Evolutionary conservation across 37 sponge, comb jelly and placozoan genomes (phyloP).

Genomic region (Haliclona indistincta): DNA sequence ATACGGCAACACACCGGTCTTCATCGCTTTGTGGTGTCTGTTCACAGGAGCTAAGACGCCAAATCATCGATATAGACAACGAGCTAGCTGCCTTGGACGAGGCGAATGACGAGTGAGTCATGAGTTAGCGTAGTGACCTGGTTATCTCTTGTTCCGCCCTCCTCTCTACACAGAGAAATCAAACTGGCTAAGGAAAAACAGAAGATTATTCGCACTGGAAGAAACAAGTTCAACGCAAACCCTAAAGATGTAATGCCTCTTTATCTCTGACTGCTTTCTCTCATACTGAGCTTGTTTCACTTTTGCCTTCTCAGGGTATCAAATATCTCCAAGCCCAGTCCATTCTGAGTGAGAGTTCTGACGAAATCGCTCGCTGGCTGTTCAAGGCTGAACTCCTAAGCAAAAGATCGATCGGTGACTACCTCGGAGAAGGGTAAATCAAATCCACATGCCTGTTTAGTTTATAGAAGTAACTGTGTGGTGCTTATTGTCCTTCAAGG

Average conservation of each 20-base stretch:
- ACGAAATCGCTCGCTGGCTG: slow-evolving; percentile 85
- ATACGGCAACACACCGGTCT: too few relatives aligned
- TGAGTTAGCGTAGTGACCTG: too few relatives aligned
- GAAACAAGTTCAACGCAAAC: slow-evolving; percentile 87
- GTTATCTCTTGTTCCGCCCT: too few relatives aligned
- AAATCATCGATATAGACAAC: slow-evolving; percentile 85
- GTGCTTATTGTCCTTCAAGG: too few relatives aligned
- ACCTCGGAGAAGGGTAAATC: slow-evolving; percentile 94
- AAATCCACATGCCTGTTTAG: too few relatives aligned
- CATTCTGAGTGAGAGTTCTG: slow-evolving; percentile 59
- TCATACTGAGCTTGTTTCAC: too few relatives aligned
- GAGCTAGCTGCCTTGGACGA: slow-evolving; percentile 82
- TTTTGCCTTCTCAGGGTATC: slow-evolving; percentile 59
- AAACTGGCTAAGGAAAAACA: slow-evolving; percentile 61
- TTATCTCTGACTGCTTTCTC: not conserved
- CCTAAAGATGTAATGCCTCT: slow-evolving; percentile 76
- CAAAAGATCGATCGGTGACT: slow-evolving; percentile 95
- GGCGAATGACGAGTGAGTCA: slow-evolving; percentile 78
- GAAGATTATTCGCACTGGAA: slow-evolving; percentile 53
- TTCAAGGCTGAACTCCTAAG: slow-evolving; percentile 74
- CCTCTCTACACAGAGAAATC: slow-evolving; percentile 66
- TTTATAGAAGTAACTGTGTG: too few relatives aligned
- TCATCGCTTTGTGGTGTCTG: not conserved
- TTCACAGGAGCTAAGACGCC: slow-evolving; percentile 64
- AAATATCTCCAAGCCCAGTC: slow-evolving; percentile 55